Percentiles rank a stretch among this genome's conserved stretches.
Evolutionary conservation across 2,888 invertebrate species (phyloP).

Genomic region (Drosophila mettleri): DNA sequence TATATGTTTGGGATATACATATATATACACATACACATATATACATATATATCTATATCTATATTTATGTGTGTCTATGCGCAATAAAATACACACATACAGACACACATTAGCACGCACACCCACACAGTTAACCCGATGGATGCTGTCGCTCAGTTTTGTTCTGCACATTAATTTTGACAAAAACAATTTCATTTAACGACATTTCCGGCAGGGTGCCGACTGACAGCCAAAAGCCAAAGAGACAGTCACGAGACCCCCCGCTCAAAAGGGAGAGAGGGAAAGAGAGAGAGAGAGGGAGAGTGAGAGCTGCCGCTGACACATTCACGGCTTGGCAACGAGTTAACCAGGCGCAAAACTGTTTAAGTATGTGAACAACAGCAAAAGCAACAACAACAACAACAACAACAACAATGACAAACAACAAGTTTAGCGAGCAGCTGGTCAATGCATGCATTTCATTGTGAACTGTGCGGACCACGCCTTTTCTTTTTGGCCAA

Average conservation of each 20-base stretch:
- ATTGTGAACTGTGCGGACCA: constrained; percentile 28
- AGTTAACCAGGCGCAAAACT: constrained; percentile 75
- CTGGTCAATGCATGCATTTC: constrained; percentile 73
- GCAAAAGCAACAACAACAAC: constrained; percentile 43
- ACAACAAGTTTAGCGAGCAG: constrained; percentile 21
- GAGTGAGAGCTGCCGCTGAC: constrained; percentile 4
- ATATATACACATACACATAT: constrained; percentile 2
- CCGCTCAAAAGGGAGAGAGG: background rate
- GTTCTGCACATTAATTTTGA: constrained; percentile 71
- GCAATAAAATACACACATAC: constrained; percentile 7
- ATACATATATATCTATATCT: constrained; percentile 17
- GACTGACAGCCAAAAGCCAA: constrained; percentile 35
- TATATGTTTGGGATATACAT: constrained; percentile 2
- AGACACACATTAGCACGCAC: constrained; percentile 11
- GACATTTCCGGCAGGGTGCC: constrained; percentile 67
- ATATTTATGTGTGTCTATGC: constrained; percentile 18
- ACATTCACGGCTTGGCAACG: constrained; percentile 46
- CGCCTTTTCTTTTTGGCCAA: constrained; percentile 11
- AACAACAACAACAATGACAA: constrained; percentile 34
- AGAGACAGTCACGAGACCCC: background rate
- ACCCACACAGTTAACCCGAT: constrained; percentile 60
- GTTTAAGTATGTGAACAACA: constrained; percentile 66
- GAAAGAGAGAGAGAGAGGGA: background rate
- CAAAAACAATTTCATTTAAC: constrained; percentile 74
- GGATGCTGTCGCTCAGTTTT: constrained; percentile 46